These are phyloP conservation scores for Teleogryllus oceanicus DNA, from an alignment of 2,888 invertebrate species.

Conservation along the genomic window DNA sequence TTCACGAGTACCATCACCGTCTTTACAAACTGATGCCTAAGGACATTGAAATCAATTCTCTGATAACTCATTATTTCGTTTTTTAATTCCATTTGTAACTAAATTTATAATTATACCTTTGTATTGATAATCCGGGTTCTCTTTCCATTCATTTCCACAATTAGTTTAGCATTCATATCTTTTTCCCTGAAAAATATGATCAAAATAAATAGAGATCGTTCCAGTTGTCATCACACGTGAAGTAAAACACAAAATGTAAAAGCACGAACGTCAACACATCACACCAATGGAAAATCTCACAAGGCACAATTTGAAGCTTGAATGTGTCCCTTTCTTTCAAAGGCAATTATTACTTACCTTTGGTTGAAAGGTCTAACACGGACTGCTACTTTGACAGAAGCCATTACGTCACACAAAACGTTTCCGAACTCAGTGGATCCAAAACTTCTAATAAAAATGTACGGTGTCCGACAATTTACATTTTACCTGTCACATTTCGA, in stretches of 20 bases:
- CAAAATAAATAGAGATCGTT: conserved; percentile 22
- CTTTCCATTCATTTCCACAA: conserved; percentile 82
- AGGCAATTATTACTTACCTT: conserved; percentile 55
- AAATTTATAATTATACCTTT: conserved; percentile 53
- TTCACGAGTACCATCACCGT: conserved; percentile 49
- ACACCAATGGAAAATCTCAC: not conserved
- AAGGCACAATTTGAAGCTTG: no score
- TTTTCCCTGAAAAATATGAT: conserved; percentile 65
- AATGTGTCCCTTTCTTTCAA: conserved; percentile 29
- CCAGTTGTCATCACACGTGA: no score
- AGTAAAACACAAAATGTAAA: no score
- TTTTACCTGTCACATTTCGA: no score
- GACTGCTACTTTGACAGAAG: conserved; percentile 88
- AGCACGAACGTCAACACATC: conserved; percentile 24
- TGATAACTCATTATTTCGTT: not conserved
- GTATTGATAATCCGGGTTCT: conserved; percentile 73
- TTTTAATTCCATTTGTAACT: not conserved
- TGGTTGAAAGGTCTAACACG: conserved; percentile 87
- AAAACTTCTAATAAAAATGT: no score
- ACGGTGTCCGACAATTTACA: no score
- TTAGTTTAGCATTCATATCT: conserved; percentile 77
- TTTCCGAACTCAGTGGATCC: no score
- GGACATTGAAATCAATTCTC: not conserved
- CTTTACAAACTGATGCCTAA: conserved; percentile 33
- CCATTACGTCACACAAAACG: conserved; percentile 55